phyloP scores from a whole-genome alignment of 2,113 vertebrate species.

The Salvelinus fontinalis region DNA sequence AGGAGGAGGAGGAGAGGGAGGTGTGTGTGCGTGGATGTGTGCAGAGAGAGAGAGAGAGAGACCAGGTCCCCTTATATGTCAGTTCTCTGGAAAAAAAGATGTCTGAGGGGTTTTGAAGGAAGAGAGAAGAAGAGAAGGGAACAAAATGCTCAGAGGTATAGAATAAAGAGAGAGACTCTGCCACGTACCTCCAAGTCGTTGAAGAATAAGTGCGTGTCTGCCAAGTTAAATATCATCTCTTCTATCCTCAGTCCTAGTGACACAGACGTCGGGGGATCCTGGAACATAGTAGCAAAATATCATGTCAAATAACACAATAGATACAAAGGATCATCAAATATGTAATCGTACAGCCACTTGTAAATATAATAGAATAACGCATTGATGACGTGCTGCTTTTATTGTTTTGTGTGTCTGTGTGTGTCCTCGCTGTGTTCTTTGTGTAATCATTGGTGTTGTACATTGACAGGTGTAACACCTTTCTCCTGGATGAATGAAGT shows the following conservation, averaged over 20 bases:
- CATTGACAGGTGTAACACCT: too few relatives aligned
- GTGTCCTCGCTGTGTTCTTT: too few relatives aligned
- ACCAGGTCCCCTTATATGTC: neutral
- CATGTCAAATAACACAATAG: too few relatives aligned
- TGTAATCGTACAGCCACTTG: too few relatives aligned
- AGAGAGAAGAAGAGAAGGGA: neutral
- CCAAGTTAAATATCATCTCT: conserved; percentile 99
- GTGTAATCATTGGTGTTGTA: too few relatives aligned
- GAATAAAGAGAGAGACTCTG: too few relatives aligned
- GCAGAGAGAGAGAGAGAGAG: neutral
- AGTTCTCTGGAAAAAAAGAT: neutral
- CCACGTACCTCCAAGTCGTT: conserved; percentile 92
- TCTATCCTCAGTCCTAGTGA: conserved; percentile 97
- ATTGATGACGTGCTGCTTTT: too few relatives aligned
- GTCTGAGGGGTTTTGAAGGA: neutral
- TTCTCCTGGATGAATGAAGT: too few relatives aligned
- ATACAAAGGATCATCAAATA: too few relatives aligned
- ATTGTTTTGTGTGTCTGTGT: too few relatives aligned
- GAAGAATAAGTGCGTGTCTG: conserved; percentile 98
- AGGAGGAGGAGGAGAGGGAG: too few relatives aligned
- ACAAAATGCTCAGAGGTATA: neutral
- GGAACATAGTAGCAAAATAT: neutral
- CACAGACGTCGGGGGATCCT: conserved; percentile 97
- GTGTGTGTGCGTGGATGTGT: neutral
- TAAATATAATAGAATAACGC: too few relatives aligned